Percentiles rank a stretch among this genome's conserved stretches.
Evolutionary conservation across 2,113 vertebrate species (phyloP).

Genomic region (Eolophus roseicapilla): DNA sequence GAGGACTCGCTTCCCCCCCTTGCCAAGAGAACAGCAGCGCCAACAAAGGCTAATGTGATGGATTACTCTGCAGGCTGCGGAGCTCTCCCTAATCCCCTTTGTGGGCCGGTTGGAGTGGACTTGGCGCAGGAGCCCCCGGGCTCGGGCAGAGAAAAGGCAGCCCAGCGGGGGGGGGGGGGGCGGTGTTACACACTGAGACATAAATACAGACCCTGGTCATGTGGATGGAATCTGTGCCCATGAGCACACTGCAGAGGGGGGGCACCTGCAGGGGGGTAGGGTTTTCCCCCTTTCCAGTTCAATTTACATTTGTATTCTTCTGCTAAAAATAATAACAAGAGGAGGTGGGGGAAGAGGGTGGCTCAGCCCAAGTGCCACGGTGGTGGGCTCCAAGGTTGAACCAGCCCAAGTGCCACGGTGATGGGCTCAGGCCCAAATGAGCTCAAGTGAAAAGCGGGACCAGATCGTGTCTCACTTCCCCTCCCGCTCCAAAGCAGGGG

Average conservation of each 20-base stretch:
- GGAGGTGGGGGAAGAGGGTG: background rate
- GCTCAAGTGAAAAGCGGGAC: background rate
- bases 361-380: background rate
- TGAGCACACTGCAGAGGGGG: background rate
- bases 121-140: constrained; percentile 75
- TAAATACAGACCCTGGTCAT: constrained; percentile 70
- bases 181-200: constrained; percentile 47
- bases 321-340: background rate
- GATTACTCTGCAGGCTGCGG: constrained; percentile 76
- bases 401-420: background rate
- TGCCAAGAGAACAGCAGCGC: constrained; percentile 64
- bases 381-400: background rate
- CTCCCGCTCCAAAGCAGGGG: background rate
- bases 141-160: constrained; percentile 74
- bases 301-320: constrained; percentile 66
- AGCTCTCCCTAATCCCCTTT: constrained; percentile 82
- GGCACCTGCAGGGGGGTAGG: constrained; percentile 36
- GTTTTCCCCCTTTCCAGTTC: background rate
- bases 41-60: constrained; percentile 79
- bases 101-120: constrained; percentile 72
- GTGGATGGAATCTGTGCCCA: constrained; percentile 59
- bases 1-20: background rate
- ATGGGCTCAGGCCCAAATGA: background rate
- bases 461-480: background rate
- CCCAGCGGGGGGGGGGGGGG: constrained; percentile 71